phyloP scores from a whole-genome alignment of 2,797 vertebrate species.

The Scleropages formosus region DNA sequence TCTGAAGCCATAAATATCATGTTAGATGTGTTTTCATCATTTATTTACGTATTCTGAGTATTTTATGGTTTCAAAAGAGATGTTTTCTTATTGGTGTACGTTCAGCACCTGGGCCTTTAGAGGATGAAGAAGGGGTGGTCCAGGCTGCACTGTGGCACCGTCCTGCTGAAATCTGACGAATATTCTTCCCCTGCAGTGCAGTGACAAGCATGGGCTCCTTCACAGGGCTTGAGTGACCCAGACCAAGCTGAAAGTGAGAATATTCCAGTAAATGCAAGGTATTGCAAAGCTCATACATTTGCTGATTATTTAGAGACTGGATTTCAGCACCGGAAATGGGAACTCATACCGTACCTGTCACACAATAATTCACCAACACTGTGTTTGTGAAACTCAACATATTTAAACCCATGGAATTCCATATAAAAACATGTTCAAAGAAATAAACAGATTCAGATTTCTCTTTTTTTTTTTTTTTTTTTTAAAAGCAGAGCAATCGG shows the following conservation, averaged over 20 bases:
- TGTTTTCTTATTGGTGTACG: not conserved
- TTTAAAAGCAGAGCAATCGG: too few species aligned
- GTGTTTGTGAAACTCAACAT: not conserved
- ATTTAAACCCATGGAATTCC: not conserved
- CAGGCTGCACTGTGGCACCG: conserved; percentile 77
- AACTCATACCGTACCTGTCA: not conserved
- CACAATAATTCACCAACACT: not conserved
- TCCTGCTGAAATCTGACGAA: conserved; percentile 76
- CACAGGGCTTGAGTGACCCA: conserved; percentile 71
- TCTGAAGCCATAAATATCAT: not conserved
- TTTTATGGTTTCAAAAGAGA: not conserved
- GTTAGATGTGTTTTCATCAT: not conserved
- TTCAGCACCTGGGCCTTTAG: conserved; percentile 66
- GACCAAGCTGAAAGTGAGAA: conserved; percentile 62
- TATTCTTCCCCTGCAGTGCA: conserved; percentile 69
- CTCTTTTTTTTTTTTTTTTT: too few species aligned
- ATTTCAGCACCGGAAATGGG: too few species aligned
- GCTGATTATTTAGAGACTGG: conserved; percentile 5
- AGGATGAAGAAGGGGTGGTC: conserved; percentile 69
- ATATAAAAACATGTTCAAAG: too few species aligned
- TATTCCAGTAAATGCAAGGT: not conserved
- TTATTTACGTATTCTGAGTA: not conserved
- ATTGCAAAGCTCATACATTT: not conserved
- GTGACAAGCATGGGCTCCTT: conserved; percentile 71
- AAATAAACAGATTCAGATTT: too few species aligned